A percentile compares a stretch with the other conserved stretches of the same genome.
These are phyloP conservation scores for Schizopygopsis malacanthus DNA, from an alignment of 2,797 vertebrate species.

Conservation along the genomic window DNA sequence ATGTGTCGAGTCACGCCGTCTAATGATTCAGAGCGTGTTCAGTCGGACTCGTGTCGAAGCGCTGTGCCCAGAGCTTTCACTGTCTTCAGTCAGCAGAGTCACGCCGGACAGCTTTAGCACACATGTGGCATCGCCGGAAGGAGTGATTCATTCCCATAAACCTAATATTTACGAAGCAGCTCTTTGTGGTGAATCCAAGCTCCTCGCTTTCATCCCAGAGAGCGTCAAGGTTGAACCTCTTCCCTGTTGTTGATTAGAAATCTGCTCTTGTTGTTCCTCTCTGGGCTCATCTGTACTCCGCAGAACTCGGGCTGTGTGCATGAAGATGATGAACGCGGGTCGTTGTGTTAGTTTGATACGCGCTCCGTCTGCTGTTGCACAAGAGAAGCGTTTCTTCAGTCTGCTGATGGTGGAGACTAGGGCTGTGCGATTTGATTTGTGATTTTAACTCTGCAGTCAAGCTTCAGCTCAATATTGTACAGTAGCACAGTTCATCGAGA, in stretches of 20 bases:
- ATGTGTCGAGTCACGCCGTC: not conserved
- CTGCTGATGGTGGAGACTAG: too few relatives aligned
- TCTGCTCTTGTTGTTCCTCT: not conserved
- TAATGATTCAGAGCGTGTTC: not conserved
- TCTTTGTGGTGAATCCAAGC: slow-evolving; percentile 6
- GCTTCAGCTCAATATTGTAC: too few relatives aligned
- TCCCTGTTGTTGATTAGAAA: slow-evolving; percentile 10
- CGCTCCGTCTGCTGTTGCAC: too few relatives aligned
- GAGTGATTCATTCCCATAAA: slow-evolving; percentile 46
- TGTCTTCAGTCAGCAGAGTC: slow-evolving; percentile 58
- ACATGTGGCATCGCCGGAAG: slow-evolving; percentile 57
- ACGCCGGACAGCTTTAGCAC: slow-evolving; percentile 63
- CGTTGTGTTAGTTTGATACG: not conserved
- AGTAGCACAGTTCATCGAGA: too few relatives aligned
- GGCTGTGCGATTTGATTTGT: too few relatives aligned
- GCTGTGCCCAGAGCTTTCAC: slow-evolving; percentile 45
- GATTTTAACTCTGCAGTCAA: too few relatives aligned
- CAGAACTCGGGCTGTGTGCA: slow-evolving; percentile 37
- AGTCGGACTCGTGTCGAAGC: not conserved
- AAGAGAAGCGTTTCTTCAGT: too few relatives aligned
- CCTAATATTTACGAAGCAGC: slow-evolving; percentile 43
- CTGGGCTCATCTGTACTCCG: not conserved
- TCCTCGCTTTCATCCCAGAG: not conserved
- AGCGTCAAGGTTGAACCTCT: not conserved
- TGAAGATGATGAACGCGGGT: slow-evolving; percentile 50